Evolutionary conservation across 2,797 vertebrate species (phyloP).

Genomic region (Tragopan temminckii): DNA sequence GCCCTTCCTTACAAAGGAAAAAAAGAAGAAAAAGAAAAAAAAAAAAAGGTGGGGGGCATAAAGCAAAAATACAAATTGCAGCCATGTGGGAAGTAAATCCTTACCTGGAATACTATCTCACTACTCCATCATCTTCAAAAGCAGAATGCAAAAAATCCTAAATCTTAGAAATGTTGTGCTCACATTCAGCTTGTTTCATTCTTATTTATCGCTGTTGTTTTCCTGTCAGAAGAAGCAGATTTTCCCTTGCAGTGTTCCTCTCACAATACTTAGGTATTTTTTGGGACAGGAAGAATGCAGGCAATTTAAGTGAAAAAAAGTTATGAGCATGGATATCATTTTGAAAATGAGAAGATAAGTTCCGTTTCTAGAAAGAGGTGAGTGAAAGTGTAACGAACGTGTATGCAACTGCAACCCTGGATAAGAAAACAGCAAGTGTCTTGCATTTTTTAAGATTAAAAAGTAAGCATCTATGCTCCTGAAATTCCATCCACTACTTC

Average conservation of each 20-base stretch:
- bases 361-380: neutral
- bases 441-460: conserved; percentile 62
- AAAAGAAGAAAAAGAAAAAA: neutral
- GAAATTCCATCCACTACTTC: conserved; percentile 65
- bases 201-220: neutral
- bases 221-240: neutral
- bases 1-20: neutral
- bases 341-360: neutral
- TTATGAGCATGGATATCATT: neutral
- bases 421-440: conserved; percentile 28
- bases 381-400: neutral
- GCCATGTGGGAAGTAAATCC: neutral
- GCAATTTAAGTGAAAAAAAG: neutral
- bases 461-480: conserved; percentile 52
- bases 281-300: neutral
- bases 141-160: neutral
- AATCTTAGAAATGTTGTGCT: neutral
- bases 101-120: neutral
- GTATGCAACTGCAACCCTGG: neutral
- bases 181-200: neutral
- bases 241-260: neutral
- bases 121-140: neutral
- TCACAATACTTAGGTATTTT: neutral
- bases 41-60: neutral
- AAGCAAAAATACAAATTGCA: neutral